A percentile compares a stretch with the other conserved stretches of the same genome.
Conservation (phyloP, 2,888 invertebrate species). For the Cheiracanthium punctorium region DNA sequence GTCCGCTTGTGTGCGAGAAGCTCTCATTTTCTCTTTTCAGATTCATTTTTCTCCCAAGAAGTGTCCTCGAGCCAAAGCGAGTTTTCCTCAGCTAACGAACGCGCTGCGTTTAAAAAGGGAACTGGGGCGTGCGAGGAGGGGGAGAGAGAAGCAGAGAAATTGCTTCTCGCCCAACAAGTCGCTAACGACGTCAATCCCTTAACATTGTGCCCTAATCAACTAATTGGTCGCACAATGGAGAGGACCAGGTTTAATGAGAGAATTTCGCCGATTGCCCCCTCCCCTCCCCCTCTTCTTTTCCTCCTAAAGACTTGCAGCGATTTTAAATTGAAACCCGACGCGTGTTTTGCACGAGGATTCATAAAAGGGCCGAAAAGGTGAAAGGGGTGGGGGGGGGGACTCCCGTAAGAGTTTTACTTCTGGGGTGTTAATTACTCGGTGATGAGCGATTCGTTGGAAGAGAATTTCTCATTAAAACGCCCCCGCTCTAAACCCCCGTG, state of each 20-base stretch:
- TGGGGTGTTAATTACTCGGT: constrained; percentile 65
- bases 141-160: neutral
- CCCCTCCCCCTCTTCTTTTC: no score
- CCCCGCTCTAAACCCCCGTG: neutral
- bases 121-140: neutral
- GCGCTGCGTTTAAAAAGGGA: neutral
- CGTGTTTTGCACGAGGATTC: constrained; percentile 33
- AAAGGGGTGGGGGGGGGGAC: neutral
- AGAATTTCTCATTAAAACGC: constrained; percentile 65
- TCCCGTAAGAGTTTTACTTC: constrained; percentile 49
- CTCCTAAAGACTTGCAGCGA: constrained; percentile 41
- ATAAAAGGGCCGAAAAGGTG: neutral
- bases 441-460: constrained; percentile 65
- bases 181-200: constrained; percentile 49
- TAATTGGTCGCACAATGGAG: constrained; percentile 65
- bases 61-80: neutral
- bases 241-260: neutral
- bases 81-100: neutral
- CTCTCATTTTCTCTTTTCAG: neutral
- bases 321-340: constrained; percentile 67
- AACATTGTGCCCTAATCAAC: constrained; percentile 65
- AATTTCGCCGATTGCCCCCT: neutral
- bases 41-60: neutral
- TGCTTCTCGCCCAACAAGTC: constrained; percentile 13
- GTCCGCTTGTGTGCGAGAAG: neutral